Evolutionary conservation across 2,797 vertebrate genomes (phyloP), one percentile per base, ranked within the genome.

Genomic region (Limnodromus scolopaceus): DNA sequence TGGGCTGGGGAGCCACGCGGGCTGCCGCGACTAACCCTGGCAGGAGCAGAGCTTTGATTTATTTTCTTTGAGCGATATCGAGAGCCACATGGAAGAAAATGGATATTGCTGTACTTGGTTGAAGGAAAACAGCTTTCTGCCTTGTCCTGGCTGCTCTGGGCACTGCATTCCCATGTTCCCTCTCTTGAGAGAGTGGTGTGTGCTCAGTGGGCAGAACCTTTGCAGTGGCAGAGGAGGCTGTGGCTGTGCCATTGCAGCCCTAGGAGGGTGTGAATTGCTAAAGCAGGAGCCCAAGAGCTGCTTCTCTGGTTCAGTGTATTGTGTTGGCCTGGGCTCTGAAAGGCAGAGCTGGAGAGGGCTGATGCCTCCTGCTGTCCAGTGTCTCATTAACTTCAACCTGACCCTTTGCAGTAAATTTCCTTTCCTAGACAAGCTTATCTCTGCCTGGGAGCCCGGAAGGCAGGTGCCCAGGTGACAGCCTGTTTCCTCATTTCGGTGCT

Each of bases 401-500:
- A 36, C 74, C 39, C 76, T 84, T 46, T 36, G 68, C 77, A 77
- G 66, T 24, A 6, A 20, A 27, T 92, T 91, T 89, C 89, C 90
- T 85, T 36, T 94, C 70, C 90, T 57, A 68, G 77, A 38, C 46
- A 19, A 11, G 84, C 49, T 83, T 84, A 60, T 83, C 89, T 72
- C 12, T n/a, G 84, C 34, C 76, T 3, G 53, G 79, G 83, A 74
- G 81, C 68, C 39, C 9, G 15, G 93, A 86, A 95, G 63, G 69
- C 94, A 96, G 94, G 93, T 96, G 94, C 84, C 46, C 78, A 45
- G 55, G 80, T 81, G 86, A 43, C 82, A 53, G 68, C 51, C 83
- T 91, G 91, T 89, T 92, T 96, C 93, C 96, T 95, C 30, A 1
- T 61, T 41, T 53, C 25, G 6, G 2, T 60, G 48, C 58, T 43